phyloP scores from a whole-genome alignment of 2,113 vertebrate genomes.

The Scomber colias region DNA sequence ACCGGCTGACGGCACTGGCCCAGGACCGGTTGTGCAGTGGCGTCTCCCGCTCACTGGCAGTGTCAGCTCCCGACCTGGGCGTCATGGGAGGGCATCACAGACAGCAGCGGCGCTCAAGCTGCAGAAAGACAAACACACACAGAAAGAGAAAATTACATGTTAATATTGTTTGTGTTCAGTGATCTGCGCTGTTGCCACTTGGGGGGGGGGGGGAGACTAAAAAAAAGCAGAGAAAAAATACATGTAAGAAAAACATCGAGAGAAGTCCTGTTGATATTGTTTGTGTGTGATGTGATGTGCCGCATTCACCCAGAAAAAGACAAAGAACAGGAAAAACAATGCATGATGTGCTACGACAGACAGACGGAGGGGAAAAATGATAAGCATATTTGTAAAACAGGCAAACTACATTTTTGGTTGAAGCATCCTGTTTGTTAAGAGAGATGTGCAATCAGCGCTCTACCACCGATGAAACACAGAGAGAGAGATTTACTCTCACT shows the following conservation, averaged over 20 bases:
- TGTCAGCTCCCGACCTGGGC: constrained; percentile 80
- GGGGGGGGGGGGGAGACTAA: constrained; percentile 25
- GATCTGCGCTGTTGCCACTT: constrained; percentile 17
- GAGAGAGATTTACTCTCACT: not conserved
- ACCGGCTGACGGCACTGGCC: constrained; percentile 58
- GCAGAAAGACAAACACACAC: constrained; percentile 5
- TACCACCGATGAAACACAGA: constrained; percentile 3
- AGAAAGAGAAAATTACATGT: constrained; percentile 32
- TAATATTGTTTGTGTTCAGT: constrained; percentile 49
- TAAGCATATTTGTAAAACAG: constrained; percentile 16
- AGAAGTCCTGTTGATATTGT: constrained; percentile 37
- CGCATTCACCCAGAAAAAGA: constrained; percentile 14
- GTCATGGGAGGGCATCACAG: constrained; percentile 84
- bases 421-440: constrained; percentile 23
- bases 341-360: constrained; percentile 29
- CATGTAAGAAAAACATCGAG: constrained; percentile 31
- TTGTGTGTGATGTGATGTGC: constrained; percentile 24
- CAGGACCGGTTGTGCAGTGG: constrained; percentile 68
- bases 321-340: not conserved
- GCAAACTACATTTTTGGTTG: constrained; percentile 1
- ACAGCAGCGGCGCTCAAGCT: constrained; percentile 65
- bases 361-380: not conserved
- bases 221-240: constrained; percentile 37
- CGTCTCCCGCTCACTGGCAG: constrained; percentile 77
- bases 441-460: constrained; percentile 19